Evolutionary conservation across 2,797 vertebrate genomes (phyloP).

Genomic region (Pangasius krempfi): DNA sequence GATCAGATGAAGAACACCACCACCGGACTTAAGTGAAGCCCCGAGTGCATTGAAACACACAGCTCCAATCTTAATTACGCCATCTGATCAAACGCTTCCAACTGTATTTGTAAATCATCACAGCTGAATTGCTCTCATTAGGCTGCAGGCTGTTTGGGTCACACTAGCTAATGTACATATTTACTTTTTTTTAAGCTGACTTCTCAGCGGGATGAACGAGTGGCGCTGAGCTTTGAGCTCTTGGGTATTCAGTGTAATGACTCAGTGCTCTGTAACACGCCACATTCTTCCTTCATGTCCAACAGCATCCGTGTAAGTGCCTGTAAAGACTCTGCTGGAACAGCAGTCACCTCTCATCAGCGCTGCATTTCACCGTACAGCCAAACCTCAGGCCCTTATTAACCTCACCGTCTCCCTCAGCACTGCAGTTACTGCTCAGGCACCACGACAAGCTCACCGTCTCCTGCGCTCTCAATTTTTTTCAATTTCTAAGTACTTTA

Average conservation of each 20-base stretch:
- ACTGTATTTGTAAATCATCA: not conserved
- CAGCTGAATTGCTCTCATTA: not conserved
- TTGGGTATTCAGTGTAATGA: not conserved
- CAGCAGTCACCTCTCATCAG: slow-evolving; percentile 2
- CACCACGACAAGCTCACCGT: not conserved
- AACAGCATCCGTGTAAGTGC: not conserved
- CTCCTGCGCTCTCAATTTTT: not conserved
- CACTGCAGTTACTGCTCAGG: not conserved
- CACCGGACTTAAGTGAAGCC: not conserved
- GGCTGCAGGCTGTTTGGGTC: not conserved
- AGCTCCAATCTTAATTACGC: not conserved
- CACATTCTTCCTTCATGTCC: not conserved
- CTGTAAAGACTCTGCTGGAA: not conserved
- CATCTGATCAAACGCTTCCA: slow-evolving; percentile 18
- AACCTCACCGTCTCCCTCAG: not conserved
- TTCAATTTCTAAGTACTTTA: too few species aligned
- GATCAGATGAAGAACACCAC: not conserved
- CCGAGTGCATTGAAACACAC: not conserved
- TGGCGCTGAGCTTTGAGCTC: not conserved
- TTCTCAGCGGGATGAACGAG: not conserved
- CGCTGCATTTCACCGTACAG: not conserved
- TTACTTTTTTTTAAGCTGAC: not conserved
- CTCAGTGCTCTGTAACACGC: not conserved
- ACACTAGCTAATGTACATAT: not conserved
- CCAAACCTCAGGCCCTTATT: not conserved